These are phyloP conservation scores for Babyrousa celebensis DNA, from an alignment of 2,797 vertebrate genomes.

Conservation along the genomic window DNA sequence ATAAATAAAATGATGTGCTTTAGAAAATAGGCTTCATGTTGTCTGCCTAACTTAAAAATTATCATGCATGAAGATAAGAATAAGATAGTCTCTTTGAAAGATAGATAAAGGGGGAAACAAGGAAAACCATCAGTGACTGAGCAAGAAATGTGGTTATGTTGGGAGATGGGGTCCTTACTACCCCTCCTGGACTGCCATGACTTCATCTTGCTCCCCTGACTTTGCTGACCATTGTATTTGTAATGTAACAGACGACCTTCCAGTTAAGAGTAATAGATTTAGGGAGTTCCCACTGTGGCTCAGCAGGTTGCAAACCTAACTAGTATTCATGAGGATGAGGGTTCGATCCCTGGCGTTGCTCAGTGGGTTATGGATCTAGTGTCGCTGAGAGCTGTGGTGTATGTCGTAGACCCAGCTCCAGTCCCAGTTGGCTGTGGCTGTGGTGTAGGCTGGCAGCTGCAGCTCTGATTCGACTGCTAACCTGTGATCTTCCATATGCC, in stretches of 20 bases:
- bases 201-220: neutral
- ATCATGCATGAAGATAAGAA: neutral
- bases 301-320: too few species aligned
- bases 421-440: too few species aligned
- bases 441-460: too few species aligned
- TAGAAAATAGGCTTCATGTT: neutral
- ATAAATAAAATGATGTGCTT: constrained; percentile 57
- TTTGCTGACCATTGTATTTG: neutral
- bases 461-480: too few species aligned
- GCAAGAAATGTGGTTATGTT: neutral
- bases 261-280: neutral
- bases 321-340: too few species aligned
- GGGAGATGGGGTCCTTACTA: neutral
- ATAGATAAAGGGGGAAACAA: neutral
- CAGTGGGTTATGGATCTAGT: too few species aligned
- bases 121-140: neutral
- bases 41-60: constrained; percentile 17
- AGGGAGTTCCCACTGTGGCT: neutral
- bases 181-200: neutral
- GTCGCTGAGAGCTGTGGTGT: too few species aligned
- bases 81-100: neutral
- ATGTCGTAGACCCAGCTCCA: too few species aligned
- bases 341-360: too few species aligned
- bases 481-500: too few species aligned
- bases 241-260: neutral